A percentile compares a stretch with the other conserved stretches of the same genome.
These are phyloP conservation scores for Brachypodius melanocephalos DNA, from an alignment of 2,113 vertebrate genomes.

Conservation along the genomic window DNA sequence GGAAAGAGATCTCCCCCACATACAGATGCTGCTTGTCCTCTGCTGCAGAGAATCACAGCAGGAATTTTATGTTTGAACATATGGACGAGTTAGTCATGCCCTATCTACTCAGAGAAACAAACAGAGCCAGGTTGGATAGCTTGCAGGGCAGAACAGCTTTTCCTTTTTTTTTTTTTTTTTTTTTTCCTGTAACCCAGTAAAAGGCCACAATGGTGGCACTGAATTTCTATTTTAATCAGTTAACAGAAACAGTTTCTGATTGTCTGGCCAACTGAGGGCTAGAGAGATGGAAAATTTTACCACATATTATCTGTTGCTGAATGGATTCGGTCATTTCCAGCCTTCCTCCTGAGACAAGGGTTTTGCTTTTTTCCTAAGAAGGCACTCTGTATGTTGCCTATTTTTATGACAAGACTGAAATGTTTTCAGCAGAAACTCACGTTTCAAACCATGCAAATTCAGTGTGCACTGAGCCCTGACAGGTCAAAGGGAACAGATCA, in stretches of 20 bases:
- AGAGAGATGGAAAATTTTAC: constrained; percentile 8
- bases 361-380: background rate
- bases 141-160: constrained; percentile 39
- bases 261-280: background rate
- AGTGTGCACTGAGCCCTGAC: background rate
- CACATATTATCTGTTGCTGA: background rate
- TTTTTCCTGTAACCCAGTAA: background rate
- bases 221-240: constrained; percentile 39
- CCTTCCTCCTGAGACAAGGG: background rate
- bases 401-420: background rate
- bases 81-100: constrained; percentile 64
- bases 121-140: constrained; percentile 49
- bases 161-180: background rate
- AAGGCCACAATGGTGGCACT: background rate
- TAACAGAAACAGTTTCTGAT: background rate
- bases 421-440: background rate
- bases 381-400: background rate
- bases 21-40: constrained; percentile 47
- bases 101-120: constrained; percentile 61
- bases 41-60: constrained; percentile 51
- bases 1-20: background rate
- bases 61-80: constrained; percentile 61
- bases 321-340: background rate
- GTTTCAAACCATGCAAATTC: background rate
- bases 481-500: background rate